Conservation (phyloP, 2,113 vertebrate genomes). For the Formicarius rufipectus region DNA sequence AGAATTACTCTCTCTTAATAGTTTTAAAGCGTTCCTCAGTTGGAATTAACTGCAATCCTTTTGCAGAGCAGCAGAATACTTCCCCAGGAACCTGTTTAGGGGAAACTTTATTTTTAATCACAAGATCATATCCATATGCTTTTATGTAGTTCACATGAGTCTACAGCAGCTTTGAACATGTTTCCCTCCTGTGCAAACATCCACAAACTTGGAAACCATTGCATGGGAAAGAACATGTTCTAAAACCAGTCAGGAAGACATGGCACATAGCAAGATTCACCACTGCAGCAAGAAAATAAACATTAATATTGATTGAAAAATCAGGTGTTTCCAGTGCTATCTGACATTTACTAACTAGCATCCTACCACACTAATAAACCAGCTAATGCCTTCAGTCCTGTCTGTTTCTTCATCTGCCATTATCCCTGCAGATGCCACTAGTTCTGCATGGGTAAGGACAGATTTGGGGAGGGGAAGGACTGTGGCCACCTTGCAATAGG, state of each 20-base stretch:
- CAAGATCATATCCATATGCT: not conserved
- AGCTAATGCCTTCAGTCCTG: not conserved
- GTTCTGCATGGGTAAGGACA: not conserved
- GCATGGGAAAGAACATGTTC: not conserved
- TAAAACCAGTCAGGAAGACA: not conserved
- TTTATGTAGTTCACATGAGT: not conserved
- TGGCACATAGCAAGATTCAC: not conserved
- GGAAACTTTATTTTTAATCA: constrained; percentile 67
- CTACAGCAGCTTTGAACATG: not conserved
- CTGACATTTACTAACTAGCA: not conserved
- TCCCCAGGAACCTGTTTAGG: constrained; percentile 64
- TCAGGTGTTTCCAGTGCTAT: not conserved
- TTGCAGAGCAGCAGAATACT: constrained; percentile 11
- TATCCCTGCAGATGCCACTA: fast-evolving
- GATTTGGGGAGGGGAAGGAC: not conserved
- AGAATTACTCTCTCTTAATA: constrained; percentile 84
- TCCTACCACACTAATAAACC: not conserved
- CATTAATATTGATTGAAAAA: not conserved
- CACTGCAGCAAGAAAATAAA: not conserved
- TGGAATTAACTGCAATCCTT: constrained; percentile 69
- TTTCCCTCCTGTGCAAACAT: not conserved
- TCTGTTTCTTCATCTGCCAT: not conserved
- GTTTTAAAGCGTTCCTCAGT: constrained; percentile 82
- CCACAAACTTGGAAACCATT: not conserved
- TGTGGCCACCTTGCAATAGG: too few species aligned